A percentile compares a stretch with the other conserved stretches of the same genome.
Conservation (phyloP, 2,888 invertebrate species). For the Tinea trinotella region DNA sequence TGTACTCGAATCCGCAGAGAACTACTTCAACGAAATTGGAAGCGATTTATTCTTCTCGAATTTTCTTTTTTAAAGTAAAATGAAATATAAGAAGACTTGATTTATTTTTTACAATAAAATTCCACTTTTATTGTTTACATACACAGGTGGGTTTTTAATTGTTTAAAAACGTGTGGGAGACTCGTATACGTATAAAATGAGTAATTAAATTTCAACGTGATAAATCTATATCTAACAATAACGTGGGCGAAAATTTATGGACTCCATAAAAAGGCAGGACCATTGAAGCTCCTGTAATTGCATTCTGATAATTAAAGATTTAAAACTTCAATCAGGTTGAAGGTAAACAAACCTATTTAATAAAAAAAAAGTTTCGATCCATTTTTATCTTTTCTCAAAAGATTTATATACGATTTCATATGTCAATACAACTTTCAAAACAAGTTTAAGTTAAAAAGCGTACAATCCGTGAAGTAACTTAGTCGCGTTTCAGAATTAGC, state of each 20-base stretch:
- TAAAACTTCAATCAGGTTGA: neutral
- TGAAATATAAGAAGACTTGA: too few species aligned
- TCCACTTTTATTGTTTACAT: neutral
- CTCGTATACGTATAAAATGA: constrained; percentile 34
- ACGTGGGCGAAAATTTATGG: constrained; percentile 52
- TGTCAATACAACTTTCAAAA: too few species aligned
- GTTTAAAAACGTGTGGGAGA: neutral
- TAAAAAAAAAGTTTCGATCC: too few species aligned
- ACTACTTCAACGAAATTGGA: neutral
- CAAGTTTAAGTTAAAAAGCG: too few species aligned
- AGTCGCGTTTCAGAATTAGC: too few species aligned
- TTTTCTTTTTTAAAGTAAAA: neutral
- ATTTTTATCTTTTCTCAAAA: too few species aligned
- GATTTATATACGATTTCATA: too few species aligned
- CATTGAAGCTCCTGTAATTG: constrained; percentile 30
- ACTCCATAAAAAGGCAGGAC: constrained; percentile 45
- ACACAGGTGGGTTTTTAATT: neutral
- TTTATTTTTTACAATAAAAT: too few species aligned
- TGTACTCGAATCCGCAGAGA: neutral
- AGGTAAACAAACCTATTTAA: neutral
- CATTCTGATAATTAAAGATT: neutral
- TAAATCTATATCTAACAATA: constrained; percentile 33
- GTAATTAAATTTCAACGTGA: constrained; percentile 47
- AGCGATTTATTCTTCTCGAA: neutral
- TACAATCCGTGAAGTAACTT: too few species aligned